Evolutionary conservation across 92 coral and sea anemone species (phyloP), one percentile per base, ranked within the genome.

Genomic region (Plumapathes pennacea): DNA sequence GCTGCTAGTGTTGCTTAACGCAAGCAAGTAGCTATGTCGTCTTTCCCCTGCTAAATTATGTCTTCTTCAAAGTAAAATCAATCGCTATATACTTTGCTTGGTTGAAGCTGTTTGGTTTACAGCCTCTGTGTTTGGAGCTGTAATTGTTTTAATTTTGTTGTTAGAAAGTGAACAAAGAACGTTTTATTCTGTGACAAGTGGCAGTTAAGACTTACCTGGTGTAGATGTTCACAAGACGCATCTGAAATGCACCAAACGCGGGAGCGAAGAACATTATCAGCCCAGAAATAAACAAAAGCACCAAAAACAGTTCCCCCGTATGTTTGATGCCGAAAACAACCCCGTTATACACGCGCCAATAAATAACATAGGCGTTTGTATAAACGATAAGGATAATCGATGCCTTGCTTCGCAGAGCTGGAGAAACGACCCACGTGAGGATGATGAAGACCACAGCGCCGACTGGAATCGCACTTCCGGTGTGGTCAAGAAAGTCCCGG

Each of bases 161-260:
- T n/a, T n/a, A n/a, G n/a, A n/a, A n/a, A n/a, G n/a, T n/a, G n/a
- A n/a, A n/a, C n/a, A n/a, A n/a, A n/a, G n/a, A n/a, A n/a, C n/a
- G n/a, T n/a, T n/a, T n/a, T n/a, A n/a, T n/a, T n/a, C n/a, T n/a
- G n/a, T n/a, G n/a, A n/a, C n/a, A n/a, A n/a, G n/a, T n/a, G n/a
- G n/a, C n/a, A n/a, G n/a, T n/a, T n/a, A n/a, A n/a, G n/a, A n/a
- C 65, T 7, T 17, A 53, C 74, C 74, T 67, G 52, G 23, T 34
- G 42, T 67, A 67, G 9, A 67, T 21, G 25, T 67, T 50, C 10
- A 4, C 65, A 30, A 67, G 40, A 2, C 43, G 51, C 22, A 48
- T 61, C 13, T 49, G 74, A 34, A 67, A 14, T n/a, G 48, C n/a
- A 5, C 32, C 42, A 39, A 67, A 10, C 19, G 42, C 6, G 2